Evolutionary conservation across 1,140 invertebrate species (phyloP).

Genomic region (Brachystomella parvula): DNA sequence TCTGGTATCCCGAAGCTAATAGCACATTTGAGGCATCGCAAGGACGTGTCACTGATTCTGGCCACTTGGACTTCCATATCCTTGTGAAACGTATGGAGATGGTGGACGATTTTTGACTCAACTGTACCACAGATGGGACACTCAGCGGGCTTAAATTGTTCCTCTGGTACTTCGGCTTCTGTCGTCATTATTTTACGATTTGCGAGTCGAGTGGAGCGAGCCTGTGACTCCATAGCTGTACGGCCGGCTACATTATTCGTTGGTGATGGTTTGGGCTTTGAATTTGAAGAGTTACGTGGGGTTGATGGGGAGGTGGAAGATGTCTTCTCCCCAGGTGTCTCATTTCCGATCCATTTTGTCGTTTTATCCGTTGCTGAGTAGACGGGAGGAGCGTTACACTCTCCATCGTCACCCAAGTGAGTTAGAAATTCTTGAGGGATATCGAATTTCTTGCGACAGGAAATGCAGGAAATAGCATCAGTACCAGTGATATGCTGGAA

Average conservation of each 20-base stretch:
- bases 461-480: constrained; percentile 22
- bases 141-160: constrained; percentile 13
- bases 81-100: constrained; percentile 23
- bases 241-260: background rate
- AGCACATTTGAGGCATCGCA: constrained; percentile 26
- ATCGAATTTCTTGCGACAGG: constrained; percentile 21
- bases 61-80: constrained; percentile 25
- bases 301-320: background rate
- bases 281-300: background rate
- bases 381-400: background rate
- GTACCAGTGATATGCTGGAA: constrained; percentile 18
- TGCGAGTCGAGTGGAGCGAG: constrained; percentile 4
- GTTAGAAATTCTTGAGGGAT: constrained; percentile 16
- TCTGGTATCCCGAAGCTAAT: constrained; percentile 33
- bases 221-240: background rate
- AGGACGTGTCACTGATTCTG: constrained; percentile 13
- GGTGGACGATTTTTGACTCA: constrained; percentile 17
- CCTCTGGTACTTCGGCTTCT: constrained; percentile 7
- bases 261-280: background rate
- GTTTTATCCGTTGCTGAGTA: background rate
- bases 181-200: background rate
- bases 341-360: constrained; percentile 7
- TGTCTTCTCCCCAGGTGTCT: constrained; percentile 2
- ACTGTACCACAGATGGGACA: constrained; percentile 31
- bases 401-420: constrained; percentile 20